Evolutionary conservation across 2,113 vertebrate genomes (phyloP).

Genomic region (Falcunculus frontatus): DNA sequence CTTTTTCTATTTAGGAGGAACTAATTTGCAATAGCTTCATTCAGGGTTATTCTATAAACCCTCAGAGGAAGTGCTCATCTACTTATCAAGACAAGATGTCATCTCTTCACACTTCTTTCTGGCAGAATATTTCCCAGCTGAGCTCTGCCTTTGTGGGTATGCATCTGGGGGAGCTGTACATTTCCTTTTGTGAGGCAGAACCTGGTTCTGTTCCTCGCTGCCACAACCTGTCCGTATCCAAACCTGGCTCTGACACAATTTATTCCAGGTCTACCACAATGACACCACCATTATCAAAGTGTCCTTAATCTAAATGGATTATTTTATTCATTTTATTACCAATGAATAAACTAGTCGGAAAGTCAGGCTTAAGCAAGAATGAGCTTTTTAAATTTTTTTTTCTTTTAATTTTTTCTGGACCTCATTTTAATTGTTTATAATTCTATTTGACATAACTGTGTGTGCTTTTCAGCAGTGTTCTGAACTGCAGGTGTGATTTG

Average conservation of each 20-base stretch:
- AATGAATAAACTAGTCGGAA: not conserved
- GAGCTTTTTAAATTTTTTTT: accelerated
- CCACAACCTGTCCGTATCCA: not conserved
- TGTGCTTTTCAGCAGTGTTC: not conserved
- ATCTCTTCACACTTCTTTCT: not conserved
- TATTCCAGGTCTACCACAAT: not conserved
- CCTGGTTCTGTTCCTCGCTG: not conserved
- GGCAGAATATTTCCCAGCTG: not conserved
- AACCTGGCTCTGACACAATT: not conserved
- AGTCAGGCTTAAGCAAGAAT: not conserved
- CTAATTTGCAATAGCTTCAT: not conserved
- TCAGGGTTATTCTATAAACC: not conserved
- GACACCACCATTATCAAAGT: not conserved
- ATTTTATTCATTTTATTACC: not conserved
- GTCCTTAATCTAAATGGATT: not conserved
- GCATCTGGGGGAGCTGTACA: not conserved
- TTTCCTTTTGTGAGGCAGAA: not conserved
- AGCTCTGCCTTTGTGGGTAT: not conserved
- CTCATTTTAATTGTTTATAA: not conserved
- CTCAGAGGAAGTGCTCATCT: not conserved
- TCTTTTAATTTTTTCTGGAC: not conserved
- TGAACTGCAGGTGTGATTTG: not conserved
- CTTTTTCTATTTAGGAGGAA: not conserved
- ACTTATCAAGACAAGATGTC: not conserved
- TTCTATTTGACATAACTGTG: not conserved